These are phyloP conservation scores for Florisuga fusca DNA, from an alignment of 2,797 vertebrate species.

Conservation along the genomic window DNA sequence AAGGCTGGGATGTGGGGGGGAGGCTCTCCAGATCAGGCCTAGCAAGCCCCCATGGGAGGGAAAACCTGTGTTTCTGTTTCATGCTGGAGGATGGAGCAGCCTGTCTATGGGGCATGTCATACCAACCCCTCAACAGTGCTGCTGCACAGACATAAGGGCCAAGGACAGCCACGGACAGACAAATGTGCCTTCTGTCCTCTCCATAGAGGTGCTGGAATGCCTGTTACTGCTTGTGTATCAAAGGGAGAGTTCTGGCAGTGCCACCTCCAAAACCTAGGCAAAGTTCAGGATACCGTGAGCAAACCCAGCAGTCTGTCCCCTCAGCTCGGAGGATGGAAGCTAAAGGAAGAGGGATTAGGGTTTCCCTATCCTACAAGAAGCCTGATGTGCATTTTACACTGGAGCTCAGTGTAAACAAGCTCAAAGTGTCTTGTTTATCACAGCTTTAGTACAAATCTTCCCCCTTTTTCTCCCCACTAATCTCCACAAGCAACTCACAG, in stretches of 20 bases:
- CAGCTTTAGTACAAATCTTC: neutral
- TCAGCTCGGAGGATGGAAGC: neutral
- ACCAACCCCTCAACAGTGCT: neutral
- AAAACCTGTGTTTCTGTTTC: neutral
- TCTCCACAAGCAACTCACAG: neutral
- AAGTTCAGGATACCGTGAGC: neutral
- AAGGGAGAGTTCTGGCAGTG: neutral
- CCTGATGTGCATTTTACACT: neutral
- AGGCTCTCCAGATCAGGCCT: neutral
- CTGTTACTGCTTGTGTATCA: neutral
- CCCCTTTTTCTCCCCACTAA: neutral
- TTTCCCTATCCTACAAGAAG: neutral
- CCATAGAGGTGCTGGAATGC: neutral
- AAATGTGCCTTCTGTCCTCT: neutral
- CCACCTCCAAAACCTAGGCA: neutral
- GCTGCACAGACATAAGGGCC: accelerated
- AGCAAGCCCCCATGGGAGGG: neutral
- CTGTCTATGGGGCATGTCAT: accelerated
- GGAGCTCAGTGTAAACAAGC: too few relatives aligned
- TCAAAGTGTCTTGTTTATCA: neutral
- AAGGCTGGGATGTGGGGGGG: accelerated
- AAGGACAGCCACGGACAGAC: neutral
- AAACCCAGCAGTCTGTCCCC: neutral
- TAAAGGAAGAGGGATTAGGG: neutral
- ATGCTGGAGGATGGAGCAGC: neutral